A percentile compares a stretch with the other conserved stretches of the same genome.
phyloP scores from a whole-genome alignment of 2,113 vertebrate species.

The Cyprinodon brontotheroides region DNA sequence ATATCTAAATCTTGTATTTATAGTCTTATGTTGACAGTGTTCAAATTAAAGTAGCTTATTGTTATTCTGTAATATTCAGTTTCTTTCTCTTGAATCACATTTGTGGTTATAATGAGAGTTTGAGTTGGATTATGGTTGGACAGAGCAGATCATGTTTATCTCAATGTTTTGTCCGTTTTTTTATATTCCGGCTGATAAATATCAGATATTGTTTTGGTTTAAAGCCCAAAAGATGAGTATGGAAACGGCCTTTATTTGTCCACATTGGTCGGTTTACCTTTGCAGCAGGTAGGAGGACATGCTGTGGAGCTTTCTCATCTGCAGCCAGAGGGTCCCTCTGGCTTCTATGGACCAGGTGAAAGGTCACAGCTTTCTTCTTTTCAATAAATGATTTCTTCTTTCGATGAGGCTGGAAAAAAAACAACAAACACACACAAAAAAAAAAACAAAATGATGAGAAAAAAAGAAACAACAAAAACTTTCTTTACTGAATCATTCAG shows the following conservation, averaged over 20 bases:
- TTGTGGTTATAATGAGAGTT: too few relatives aligned
- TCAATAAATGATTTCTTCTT: conserved; percentile 97
- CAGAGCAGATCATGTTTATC: too few relatives aligned
- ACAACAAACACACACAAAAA: neutral
- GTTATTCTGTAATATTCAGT: too few relatives aligned
- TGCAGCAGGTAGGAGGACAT: conserved; percentile 86
- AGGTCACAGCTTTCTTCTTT: conserved; percentile 95
- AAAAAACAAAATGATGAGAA: neutral
- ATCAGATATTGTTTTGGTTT: too few relatives aligned
- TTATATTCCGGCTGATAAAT: too few relatives aligned
- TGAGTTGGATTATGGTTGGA: too few relatives aligned
- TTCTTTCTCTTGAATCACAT: too few relatives aligned
- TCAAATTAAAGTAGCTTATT: neutral
- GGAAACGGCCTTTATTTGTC: too few relatives aligned
- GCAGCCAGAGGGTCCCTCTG: conserved; percentile 93
- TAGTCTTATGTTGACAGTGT: too few relatives aligned
- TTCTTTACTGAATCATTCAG: neutral
- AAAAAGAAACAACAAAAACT: neutral
- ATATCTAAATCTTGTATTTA: too few relatives aligned
- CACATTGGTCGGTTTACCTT: conserved; percentile 58
- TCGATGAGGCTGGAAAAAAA: conserved; percentile 86
- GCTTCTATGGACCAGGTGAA: conserved; percentile 96
- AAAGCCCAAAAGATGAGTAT: too few relatives aligned
- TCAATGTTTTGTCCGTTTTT: too few relatives aligned
- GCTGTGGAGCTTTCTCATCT: conserved; percentile 94